Conservation (phyloP, 1,140 invertebrate species). For the Hycleus phaleratus region DNA sequence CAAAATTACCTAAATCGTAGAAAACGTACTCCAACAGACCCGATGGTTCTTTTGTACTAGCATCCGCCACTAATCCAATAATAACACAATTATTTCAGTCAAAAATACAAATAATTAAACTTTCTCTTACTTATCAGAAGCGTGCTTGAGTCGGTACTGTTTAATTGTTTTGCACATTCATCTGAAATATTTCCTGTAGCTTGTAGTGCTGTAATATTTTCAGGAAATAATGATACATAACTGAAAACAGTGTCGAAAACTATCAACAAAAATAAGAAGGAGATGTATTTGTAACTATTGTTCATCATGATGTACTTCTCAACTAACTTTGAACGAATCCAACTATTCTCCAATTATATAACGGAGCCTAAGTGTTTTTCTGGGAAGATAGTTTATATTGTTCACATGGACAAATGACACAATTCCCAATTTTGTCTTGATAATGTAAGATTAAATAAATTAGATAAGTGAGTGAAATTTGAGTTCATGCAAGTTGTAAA, state of each 20-base stretch:
- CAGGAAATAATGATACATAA: not conserved
- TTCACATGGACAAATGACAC: too few relatives aligned
- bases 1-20: not conserved
- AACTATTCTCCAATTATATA: too few relatives aligned
- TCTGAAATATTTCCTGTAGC: not conserved
- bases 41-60: not conserved
- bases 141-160: not conserved
- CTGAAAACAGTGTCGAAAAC: constrained; percentile 5
- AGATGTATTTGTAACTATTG: not conserved
- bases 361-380: too few relatives aligned
- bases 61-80: not conserved
- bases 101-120: too few relatives aligned
- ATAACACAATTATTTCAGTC: too few relatives aligned
- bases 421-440: too few relatives aligned
- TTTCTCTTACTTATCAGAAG: constrained; percentile 1
- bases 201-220: not conserved
- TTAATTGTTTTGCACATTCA: not conserved
- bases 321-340: too few relatives aligned
- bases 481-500: too few relatives aligned
- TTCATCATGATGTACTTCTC: too few relatives aligned
- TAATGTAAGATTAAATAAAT: too few relatives aligned
- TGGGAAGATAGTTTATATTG: too few relatives aligned
- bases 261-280: not conserved
- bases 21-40: not conserved
- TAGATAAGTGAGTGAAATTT: too few relatives aligned